Base-by-base conservation (phyloP, 2,797 vertebrate genomes). In the Alfaro cultratus region DNA sequence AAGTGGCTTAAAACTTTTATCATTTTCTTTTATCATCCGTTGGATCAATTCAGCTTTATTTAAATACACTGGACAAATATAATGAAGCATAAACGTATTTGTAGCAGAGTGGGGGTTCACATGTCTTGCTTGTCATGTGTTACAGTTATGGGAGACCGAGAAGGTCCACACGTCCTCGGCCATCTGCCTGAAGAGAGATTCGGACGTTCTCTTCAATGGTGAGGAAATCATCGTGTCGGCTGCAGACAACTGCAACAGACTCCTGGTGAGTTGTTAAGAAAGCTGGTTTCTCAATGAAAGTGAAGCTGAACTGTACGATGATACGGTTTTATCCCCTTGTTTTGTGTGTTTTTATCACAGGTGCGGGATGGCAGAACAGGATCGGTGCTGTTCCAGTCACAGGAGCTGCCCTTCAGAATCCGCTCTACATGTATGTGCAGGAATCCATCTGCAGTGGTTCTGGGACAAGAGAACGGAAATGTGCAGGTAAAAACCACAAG, bases 81-180 rank as follows among this genome's bases (percentile, higher is more conserved):
- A 34, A 18, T 64, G 15, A 36, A 39, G 9, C 16, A 21, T 4
- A 7, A 36, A 39, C 5, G 1, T 60, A 60, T 60, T 31, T 26
- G 5, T 60, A 31, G 6, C 57, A 5, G 11, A 41, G 34, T 68
- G 1, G 34, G 18, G 4, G 18, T 67, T 79, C 15, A 46, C 16
- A 31, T 57, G 0, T 72, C 55, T 21, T 73, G n/a, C 86, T 60
- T 74, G 18, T 70, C 0, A 89, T 87, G 9, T 74, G 74, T 86
- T 79, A 76, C 85, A 99, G 98, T 91, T 99, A 51, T 99, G 98
- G 98, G 97, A 99, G 92, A 98, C 97, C 0, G 96, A 95, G 60
- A 97, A 96, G 81, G 96, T 99, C n/a, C 97, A 97, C 95, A 96
- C 96, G 71, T 96, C 97, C 72, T 98, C 97, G 29, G 96, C 96